Base-by-base conservation (phyloP, 2,888 invertebrate species). In the Netelia virgata region DNA sequence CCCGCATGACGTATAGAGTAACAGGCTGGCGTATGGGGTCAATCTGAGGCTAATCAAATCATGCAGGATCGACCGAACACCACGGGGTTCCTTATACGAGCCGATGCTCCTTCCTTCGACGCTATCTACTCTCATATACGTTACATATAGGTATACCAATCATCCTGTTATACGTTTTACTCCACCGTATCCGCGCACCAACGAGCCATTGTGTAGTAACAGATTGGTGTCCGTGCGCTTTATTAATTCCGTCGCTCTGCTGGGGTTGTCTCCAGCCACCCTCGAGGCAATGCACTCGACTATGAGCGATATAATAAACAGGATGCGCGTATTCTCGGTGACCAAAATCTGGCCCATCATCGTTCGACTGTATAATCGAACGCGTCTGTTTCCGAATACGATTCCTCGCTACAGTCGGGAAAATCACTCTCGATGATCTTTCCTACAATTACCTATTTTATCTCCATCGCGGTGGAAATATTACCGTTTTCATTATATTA, bases 11-110 rank as follows among this genome's bases (percentile, higher is more conserved):
- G 83, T 84, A 73, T 74, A 73, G 86, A 84, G 84, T 85, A 87
- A 86, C 86, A 76, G 86, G 82, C 72, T 85, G 86, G 87, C 88
- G 86, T 88, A 89, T 90, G 91, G 93, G 93, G 93, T 93, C 93
- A 93, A 93, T 93, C 93, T 93, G 93, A 93, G 93, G 93, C 93
- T 93, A 93, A 93, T 93, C 93, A 93, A 93, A 93, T 93, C 92
- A 93, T 93, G 91, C 91, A 90, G 91, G 91, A 89, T 83, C 81
- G 85, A 83, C 84, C 82, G 82, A 85, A 81, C 89, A 86, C 90
- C 86, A 84, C 88, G 88, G 88, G 89, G 88, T 85, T 88, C 84
- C 87, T 86, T 82, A 80, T 83, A 89, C 87, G 85, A 85, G 85
- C 74, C 87, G 85, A 87, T 86, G 79, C 87, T 87, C 88, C 85